These are phyloP conservation scores for Morpho deidamia DNA, from an alignment of 2,888 invertebrate species.

Conservation along the genomic window DNA sequence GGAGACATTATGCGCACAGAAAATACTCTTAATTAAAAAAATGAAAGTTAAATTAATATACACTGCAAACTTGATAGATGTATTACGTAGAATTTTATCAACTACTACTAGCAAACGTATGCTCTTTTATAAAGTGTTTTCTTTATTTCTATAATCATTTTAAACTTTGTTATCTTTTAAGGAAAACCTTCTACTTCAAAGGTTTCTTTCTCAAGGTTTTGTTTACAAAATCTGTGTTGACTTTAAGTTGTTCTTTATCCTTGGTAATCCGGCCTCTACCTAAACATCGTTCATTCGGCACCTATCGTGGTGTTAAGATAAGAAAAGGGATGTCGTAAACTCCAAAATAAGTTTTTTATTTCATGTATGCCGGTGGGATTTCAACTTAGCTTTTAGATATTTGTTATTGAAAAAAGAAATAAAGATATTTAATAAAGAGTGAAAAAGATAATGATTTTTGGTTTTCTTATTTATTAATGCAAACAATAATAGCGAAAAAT, in stretches of 20 bases:
- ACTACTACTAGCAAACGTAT: no score
- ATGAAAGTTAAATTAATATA: no score
- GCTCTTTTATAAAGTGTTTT: neutral
- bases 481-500: no score
- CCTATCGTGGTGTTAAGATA: conserved; percentile 60
- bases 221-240: conserved; percentile 30
- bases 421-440: no score
- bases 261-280: conserved; percentile 37
- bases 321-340: conserved; percentile 62
- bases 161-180: neutral
- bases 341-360: conserved; percentile 60
- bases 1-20: no score
- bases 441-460: no score
- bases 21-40: no score
- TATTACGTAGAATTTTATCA: no score
- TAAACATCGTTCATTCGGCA: conserved; percentile 58
- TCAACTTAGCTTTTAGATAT: conserved; percentile 34
- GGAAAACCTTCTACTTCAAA: conserved; percentile 2
- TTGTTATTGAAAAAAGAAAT: conserved; percentile 23
- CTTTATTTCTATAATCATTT: neutral
- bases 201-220: conserved; percentile 23
- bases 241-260: conserved; percentile 36
- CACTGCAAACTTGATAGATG: no score
- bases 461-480: no score
- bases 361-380: conserved; percentile 35